Base-by-base conservation (phyloP, 2,888 invertebrate species). In the Philopedon plagiatum region DNA sequence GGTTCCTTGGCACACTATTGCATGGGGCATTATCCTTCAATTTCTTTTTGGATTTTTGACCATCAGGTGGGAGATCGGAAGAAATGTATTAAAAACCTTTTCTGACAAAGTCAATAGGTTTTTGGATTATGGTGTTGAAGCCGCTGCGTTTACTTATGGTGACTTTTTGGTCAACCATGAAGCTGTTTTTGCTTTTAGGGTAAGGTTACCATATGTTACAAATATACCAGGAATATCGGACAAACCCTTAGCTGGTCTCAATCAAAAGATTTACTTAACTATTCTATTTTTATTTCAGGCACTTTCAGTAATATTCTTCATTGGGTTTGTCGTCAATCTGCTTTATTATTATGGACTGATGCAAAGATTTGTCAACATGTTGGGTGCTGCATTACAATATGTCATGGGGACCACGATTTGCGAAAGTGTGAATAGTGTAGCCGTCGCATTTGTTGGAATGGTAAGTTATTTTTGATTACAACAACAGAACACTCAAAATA, bases 401-500 rank as follows among this genome's bases (percentile, higher is more conserved):
- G 84, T 91, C 0, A 86, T 96, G 85, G 93, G 92, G 13, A 98
- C 98, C 0, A 96, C 98, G 0, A 95, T 98, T 0, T 96, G 96
- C 66, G 99, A 99, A 86, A 97, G 97, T 68, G 91, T 98, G 41
- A 96, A 93, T 75, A 92, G 96, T 11, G 94, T 97, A 0, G 97
- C 96, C 0, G 98, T 97, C 83, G 94, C 97, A 26, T 99, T 99
- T 81, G 87, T 99, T 15, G 98, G 98, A 72, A 94, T 94, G 94
- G 96, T 96, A 81, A 85, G 87, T 56, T 0, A 37, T n/a, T 9
- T 34, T 34, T 34, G 34, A 34, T 34, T 34, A 4, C 29, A 29
- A 29, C 29, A 29, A 7, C 9, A 41, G 11, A 41, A 41, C 13
- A 5, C n/a, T 15, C 4, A 41, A 41, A 41, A 13, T 5, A 41